phyloP scores from a whole-genome alignment of 2,888 invertebrate species.

The Calliopum simillimum region DNA sequence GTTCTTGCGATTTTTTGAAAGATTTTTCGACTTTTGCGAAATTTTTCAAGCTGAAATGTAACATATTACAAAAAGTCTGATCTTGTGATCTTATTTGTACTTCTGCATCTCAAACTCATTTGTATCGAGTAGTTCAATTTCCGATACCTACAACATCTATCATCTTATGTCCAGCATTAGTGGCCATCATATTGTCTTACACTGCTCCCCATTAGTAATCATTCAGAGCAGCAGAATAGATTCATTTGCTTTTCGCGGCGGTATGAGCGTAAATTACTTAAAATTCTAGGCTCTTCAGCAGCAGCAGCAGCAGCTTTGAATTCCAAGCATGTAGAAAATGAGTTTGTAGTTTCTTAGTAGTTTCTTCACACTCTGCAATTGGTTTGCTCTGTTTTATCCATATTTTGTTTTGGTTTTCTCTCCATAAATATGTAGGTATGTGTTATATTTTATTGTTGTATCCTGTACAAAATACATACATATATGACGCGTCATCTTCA shows the following conservation, averaged over 20 bases:
- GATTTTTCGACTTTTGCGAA: too few species aligned
- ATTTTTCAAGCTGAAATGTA: too few species aligned
- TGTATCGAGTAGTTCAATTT: too few species aligned
- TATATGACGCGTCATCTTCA: slow-evolving; percentile 4
- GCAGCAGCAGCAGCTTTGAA: slow-evolving; percentile 1
- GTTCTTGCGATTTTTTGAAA: too few species aligned
- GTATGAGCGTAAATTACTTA: slow-evolving; percentile 8
- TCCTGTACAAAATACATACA: too few species aligned
- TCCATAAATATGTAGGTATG: background rate
- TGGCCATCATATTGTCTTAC: background rate
- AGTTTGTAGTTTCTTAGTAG: background rate
- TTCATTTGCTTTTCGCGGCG: background rate
- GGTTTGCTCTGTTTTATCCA: slow-evolving; percentile 1
- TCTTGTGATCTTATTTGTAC: too few species aligned
- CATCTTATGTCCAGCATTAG: too few species aligned
- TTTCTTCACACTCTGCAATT: background rate
- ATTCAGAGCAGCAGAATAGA: slow-evolving; percentile 14
- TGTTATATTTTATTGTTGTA: too few species aligned
- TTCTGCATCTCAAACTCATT: too few species aligned
- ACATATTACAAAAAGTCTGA: too few species aligned
- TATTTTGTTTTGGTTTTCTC: background rate
- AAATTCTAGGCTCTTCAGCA: slow-evolving; percentile 4
- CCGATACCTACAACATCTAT: too few species aligned
- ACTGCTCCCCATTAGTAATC: slow-evolving; percentile 13
- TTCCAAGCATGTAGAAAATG: slow-evolving; percentile 25